Evolutionary conservation across 2,113 vertebrate species (phyloP), one percentile per base, ranked within the genome.

Genomic region (Oryzias javanicus): DNA sequence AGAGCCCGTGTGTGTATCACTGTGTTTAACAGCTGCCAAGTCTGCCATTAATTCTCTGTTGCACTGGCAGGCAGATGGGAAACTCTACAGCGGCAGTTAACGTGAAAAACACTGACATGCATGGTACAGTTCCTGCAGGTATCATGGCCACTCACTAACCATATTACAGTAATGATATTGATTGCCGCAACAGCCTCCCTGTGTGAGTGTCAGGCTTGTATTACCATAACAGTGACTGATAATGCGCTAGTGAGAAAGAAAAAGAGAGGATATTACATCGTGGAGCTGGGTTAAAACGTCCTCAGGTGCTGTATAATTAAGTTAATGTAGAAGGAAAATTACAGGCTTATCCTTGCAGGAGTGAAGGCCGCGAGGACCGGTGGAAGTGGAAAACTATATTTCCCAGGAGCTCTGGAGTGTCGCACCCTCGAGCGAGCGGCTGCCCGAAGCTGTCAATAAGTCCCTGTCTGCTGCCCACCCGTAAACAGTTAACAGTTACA

Each of bases 401-500:
- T 87, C 83, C 86, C 86, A 76, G 69, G 82, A 84, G 87, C 42
- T 66, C 45, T 8, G 29, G 25, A 64, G 25, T 80, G 68, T 68
- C 61, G 68, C 68, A 68, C 75, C 69, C 71, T 61, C 16, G 25
- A 65, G 59, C 19, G 14, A 82, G 78, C 81, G 81, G 78, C 78
- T 84, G 81, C 68, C 49, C 20, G 67, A 70, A 75, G 64, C 71
- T 59, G 53, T 78, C 83, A 81, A 74, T 84, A 76, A 74, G 71
- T 81, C 68, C 78, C 75, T 61, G 71, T 80, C 74, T 76, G 76
- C 73, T 66, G 73, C 71, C 74, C 80, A 79, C 69, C 85, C 80
- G 78, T 82, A 80, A 82, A 86, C 67, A 72, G 77, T 81, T 81
- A 80, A 85, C 83, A 76, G 82, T 63, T 75, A 74, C 62, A 87